Evolutionary conservation across 1,140 invertebrate genomes (phyloP), one percentile per base, ranked within the genome.

Genomic region (Probaryconus sp.): DNA sequence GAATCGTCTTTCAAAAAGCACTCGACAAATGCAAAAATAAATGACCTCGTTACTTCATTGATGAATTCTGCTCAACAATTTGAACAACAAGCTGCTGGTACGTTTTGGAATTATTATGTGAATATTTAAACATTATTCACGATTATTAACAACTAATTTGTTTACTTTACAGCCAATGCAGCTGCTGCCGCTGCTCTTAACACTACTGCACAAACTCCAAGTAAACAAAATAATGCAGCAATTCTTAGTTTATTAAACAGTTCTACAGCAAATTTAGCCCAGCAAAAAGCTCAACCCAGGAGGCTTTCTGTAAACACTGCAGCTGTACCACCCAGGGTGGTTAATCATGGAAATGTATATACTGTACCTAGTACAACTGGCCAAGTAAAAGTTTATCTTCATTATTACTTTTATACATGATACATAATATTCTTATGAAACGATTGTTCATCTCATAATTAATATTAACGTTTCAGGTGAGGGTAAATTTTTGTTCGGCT

Each of bases 41-140:
- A 90, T 81, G 93, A 93, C 60, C 89, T 94, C 67, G 92, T 92
- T 33, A 93, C 91, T 61, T 93, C 92, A 80, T 89, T 94, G 6
- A 93, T 93, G 92, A 93, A 94, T 83, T 93, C 92, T 21, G 92
- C 92, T 26, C 92, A 94, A 83, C 92, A 94, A 79, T 94, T 93
- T 80, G 91, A 92, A 80, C 91, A 92, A 80, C 92, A 93, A 84
- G 90, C 89, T 83, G 89, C 89, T 74, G 89, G 89, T 89, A 84
- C 38, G 33, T 60, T 20, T 13, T 7, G 5, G 16, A 11, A n/a
- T n/a, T n/a, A n/a, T n/a, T n/a, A n/a, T n/a, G n/a, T n/a, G n/a
- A n/a, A n/a, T n/a, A n/a, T n/a, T n/a, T n/a, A n/a, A n/a, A n/a
- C n/a, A n/a, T n/a, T n/a, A n/a, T n/a, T n/a, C n/a, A n/a, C n/a